These are phyloP conservation scores for Sitta carolinensis DNA, from an alignment of 2,797 vertebrate genomes.

Conservation along the genomic window DNA sequence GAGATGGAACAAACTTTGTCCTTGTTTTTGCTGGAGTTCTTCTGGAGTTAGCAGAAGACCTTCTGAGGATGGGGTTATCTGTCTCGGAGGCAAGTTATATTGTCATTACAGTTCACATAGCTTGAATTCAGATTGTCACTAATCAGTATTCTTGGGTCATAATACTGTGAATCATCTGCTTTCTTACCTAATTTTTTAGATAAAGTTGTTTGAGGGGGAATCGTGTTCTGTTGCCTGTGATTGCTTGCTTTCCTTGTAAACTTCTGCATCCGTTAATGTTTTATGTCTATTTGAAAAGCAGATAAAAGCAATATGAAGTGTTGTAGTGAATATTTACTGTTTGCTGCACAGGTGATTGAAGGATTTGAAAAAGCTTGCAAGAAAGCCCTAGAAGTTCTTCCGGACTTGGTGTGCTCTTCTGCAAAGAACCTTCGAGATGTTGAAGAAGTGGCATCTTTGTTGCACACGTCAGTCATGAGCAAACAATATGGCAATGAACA, in stretches of 20 bases:
- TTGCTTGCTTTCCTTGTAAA: neutral
- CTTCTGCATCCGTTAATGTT: neutral
- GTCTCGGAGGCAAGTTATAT: constrained; percentile 87
- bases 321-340: neutral
- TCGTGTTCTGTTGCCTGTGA: neutral
- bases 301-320: neutral
- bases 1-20: constrained; percentile 98
- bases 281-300: neutral
- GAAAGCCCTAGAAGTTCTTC: constrained; percentile 91
- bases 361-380: constrained; percentile 93
- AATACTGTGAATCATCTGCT: neutral
- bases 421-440: constrained; percentile 89
- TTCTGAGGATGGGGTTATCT: constrained; percentile 93
- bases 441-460: constrained; percentile 84
- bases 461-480: constrained; percentile 92
- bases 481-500: constrained; percentile 94
- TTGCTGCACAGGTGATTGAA: constrained; percentile 87
- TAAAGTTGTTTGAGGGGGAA: neutral
- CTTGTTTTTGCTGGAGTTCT: constrained; percentile 96
- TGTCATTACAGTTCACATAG: neutral
- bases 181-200: neutral
- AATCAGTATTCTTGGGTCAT: neutral
- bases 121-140: neutral
- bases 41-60: constrained; percentile 92
- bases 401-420: constrained; percentile 89